phyloP scores from a whole-genome alignment of 2,888 invertebrate species.

The Carcina quercana region DNA sequence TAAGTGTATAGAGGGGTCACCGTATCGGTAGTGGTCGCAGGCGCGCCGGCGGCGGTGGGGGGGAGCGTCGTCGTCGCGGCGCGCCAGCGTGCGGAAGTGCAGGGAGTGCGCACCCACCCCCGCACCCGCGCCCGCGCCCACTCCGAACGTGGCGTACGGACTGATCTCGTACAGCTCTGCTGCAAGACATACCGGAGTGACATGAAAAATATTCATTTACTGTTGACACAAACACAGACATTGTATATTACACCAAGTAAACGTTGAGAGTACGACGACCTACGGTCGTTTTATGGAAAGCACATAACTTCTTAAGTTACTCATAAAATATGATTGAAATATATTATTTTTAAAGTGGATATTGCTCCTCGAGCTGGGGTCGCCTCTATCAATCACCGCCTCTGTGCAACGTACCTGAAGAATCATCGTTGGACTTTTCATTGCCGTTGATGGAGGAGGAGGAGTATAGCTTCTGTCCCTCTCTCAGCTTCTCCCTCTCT shows the following conservation, averaged over 20 bases:
- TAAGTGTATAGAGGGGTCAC: too few relatives aligned
- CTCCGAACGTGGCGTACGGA: conserved; percentile 85
- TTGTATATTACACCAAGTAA: too few relatives aligned
- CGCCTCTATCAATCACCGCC: too few relatives aligned
- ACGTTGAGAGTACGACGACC: too few relatives aligned
- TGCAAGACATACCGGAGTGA: conserved; percentile 14
- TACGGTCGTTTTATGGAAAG: too few relatives aligned
- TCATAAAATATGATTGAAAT: too few relatives aligned
- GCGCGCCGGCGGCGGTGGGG: conserved; percentile 58
- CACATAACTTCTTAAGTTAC: too few relatives aligned
- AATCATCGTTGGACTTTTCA: conserved; percentile 68
- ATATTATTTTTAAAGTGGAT: too few relatives aligned
- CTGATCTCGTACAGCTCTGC: conserved; percentile 86
- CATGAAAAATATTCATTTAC: too few relatives aligned
- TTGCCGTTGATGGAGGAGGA: conserved; percentile 71
- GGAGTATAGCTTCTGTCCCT: conserved; percentile 67
- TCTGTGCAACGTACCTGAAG: conserved; percentile 68
- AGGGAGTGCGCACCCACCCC: conserved; percentile 77
- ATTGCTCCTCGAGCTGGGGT: too few relatives aligned
- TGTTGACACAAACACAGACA: too few relatives aligned
- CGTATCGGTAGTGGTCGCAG: conserved; percentile 68
- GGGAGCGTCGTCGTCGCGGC: conserved; percentile 73
- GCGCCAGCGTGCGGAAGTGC: conserved; percentile 86
- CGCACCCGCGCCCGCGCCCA: conserved; percentile 17
- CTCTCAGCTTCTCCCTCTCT: conserved; percentile 63